Base-by-base conservation (phyloP, 2,797 vertebrate species). In the Hippoglossus hippoglossus region DNA sequence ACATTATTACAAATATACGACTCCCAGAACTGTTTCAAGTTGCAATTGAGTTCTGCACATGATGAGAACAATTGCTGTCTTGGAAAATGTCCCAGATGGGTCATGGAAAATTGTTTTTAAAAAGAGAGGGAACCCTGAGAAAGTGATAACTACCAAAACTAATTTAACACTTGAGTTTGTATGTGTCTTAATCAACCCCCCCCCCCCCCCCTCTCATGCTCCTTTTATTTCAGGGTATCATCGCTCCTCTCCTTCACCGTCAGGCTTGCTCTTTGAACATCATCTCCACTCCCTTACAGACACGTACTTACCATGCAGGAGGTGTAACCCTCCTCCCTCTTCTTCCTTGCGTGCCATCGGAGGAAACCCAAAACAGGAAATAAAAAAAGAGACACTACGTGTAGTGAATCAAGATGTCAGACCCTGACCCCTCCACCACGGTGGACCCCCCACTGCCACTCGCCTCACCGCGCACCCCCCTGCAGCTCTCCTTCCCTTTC, bases 401-500 rank as follows among this genome's bases (percentile, higher is more conserved):
- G 28, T 25, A 56, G 68, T 49, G 41, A 63, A 46, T 57, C 7
- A 67, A 80, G 75, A 95, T 95, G 95, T 93, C 93, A n/a, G 93
- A 94, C 62, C 90, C 92, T 1, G 84, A 89, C 9, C 76, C 1
- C 84, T 95, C 59, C 70, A 87, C 95, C 0, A 90, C 94, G 0
- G 71, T 87, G 1, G 89, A 92, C 28, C 64, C 63, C 34, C 65
- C 91, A 0, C 93, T 95, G 85, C 94, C 95, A 0, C 94, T 96
- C 69, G 89, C 95, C 28, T 96, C 96, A 67, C 96, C 96, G 0
- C 96, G 94, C 46, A 95, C 94, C 0, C 95, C 96, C 0, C 88
- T 96, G 59, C 95, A 96, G 88, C 95, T 97, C 55, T 97, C 96
- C n/a, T 97, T 98, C 87, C 97, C 96, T 63, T 98, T 98, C 88